Evolutionary conservation across 2,797 vertebrate species (phyloP).

Genomic region (Rhinoraja longicauda): DNA sequence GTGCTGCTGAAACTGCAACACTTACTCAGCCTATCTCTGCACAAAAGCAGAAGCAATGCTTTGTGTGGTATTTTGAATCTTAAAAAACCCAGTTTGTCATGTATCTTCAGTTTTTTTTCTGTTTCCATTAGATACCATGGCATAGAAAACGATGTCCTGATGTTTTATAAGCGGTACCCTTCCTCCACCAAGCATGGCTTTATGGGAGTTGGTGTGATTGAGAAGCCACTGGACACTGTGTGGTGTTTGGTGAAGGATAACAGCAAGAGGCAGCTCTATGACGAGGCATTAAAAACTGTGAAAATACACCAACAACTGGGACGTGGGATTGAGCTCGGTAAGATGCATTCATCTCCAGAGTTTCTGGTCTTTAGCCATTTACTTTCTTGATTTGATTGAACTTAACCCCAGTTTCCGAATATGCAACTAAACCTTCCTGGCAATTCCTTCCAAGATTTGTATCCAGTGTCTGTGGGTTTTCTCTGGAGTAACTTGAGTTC

Average conservation of each 20-base stretch:
- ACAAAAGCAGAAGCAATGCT: neutral
- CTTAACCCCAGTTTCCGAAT: neutral
- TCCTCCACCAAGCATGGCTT: constrained; percentile 78
- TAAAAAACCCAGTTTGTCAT: neutral
- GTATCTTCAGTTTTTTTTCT: neutral
- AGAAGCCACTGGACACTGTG: constrained; percentile 66
- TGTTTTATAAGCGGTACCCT: constrained; percentile 80
- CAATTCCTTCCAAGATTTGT: neutral
- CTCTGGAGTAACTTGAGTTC: neutral
- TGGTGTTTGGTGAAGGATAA: constrained; percentile 80
- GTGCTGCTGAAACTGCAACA: too few relatives aligned
- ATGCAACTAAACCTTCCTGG: neutral
- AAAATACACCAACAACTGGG: constrained; percentile 76
- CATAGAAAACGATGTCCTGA: constrained; percentile 71
- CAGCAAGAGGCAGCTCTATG: constrained; percentile 74
- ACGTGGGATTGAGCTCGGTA: constrained; percentile 82
- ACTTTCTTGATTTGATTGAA: neutral
- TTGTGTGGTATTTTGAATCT: neutral
- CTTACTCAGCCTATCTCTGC: neutral
- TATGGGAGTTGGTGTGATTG: constrained; percentile 76
- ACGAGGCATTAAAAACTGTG: constrained; percentile 71
- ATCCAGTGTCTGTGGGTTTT: neutral
- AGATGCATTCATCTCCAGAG: constrained; percentile 45
- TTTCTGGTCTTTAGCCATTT: neutral
- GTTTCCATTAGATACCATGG: constrained; percentile 69